phyloP scores from a whole-genome alignment of 2,888 invertebrate species.

The Argyresthia goedartella region DNA sequence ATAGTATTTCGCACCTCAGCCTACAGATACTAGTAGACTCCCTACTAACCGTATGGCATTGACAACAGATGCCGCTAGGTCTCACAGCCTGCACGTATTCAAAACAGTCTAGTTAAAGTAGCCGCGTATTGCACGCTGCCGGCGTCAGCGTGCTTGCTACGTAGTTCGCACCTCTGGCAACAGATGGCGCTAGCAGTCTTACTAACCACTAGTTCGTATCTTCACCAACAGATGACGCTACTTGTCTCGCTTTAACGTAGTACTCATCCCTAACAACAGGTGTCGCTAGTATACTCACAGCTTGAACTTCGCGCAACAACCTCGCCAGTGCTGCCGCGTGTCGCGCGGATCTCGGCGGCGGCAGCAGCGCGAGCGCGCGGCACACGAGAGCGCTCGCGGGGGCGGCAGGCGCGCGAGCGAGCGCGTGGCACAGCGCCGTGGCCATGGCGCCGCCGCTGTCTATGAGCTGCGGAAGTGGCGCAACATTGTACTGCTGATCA shows the following conservation, averaged over 20 bases:
- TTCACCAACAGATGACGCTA: slow-evolving; percentile 36
- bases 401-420: slow-evolving; percentile 33
- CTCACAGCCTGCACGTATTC: too few species aligned
- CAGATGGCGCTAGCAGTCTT: slow-evolving; percentile 37
- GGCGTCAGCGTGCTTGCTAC: slow-evolving; percentile 37
- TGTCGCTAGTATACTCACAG: slow-evolving; percentile 23
- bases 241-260: slow-evolving; percentile 35
- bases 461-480: slow-evolving; percentile 23
- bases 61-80: too few species aligned
- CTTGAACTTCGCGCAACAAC: slow-evolving; percentile 30
- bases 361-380: slow-evolving; percentile 50
- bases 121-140: slow-evolving; percentile 35
- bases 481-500: neutral
- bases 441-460: slow-evolving; percentile 62
- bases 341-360: slow-evolving; percentile 44
- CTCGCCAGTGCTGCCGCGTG: slow-evolving; percentile 36
- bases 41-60: too few species aligned
- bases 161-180: slow-evolving; percentile 42
- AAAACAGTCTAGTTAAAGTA: too few species aligned
- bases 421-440: slow-evolving; percentile 33
- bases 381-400: slow-evolving; percentile 43
- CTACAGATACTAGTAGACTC: too few species aligned
- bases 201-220: too few species aligned
- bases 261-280: slow-evolving; percentile 48
- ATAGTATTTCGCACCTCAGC: too few species aligned